Conservation (phyloP, 92 coral and sea anemone genomes). For the Diadumene lineata region DNA sequence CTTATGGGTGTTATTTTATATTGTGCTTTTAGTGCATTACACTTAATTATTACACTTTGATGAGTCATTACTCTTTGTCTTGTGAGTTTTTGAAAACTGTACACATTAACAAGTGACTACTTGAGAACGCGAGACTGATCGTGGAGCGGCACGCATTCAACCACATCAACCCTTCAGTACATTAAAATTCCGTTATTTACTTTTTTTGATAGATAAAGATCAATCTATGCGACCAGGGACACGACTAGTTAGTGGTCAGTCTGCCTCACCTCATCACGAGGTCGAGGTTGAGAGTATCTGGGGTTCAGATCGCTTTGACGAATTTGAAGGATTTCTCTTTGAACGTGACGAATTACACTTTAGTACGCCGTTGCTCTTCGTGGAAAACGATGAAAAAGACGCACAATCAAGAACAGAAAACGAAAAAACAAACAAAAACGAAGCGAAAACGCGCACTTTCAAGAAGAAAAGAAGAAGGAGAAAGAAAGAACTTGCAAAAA, state of each 20-base stretch:
- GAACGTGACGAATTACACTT: slow-evolving; percentile 23
- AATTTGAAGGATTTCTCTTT: slow-evolving; percentile 61
- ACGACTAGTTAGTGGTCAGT: slow-evolving; percentile 73
- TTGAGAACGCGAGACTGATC: too few species aligned
- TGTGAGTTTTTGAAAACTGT: too few species aligned
- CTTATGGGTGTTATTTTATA: too few species aligned
- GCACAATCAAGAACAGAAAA: neutral
- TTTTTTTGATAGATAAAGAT: neutral
- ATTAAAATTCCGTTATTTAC: neutral
- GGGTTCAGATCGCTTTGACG: slow-evolving; percentile 56
- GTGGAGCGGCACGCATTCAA: too few species aligned
- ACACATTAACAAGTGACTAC: too few species aligned
- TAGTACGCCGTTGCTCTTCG: neutral
- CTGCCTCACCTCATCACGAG: slow-evolving; percentile 57
- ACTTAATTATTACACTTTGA: too few species aligned
- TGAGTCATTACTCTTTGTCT: too few species aligned
- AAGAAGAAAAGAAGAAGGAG: slow-evolving; percentile 9
- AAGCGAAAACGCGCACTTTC: neutral
- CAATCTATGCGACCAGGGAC: slow-evolving; percentile 34
- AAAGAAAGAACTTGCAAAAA: slow-evolving; percentile 6
- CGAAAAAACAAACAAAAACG: neutral
- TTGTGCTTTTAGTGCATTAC: too few species aligned
- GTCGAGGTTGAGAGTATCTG: slow-evolving; percentile 47
- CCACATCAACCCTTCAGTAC: too few species aligned
- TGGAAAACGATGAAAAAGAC: neutral